phyloP scores from a whole-genome alignment of 2,113 vertebrate species.

The Centropus bengalensis region DNA sequence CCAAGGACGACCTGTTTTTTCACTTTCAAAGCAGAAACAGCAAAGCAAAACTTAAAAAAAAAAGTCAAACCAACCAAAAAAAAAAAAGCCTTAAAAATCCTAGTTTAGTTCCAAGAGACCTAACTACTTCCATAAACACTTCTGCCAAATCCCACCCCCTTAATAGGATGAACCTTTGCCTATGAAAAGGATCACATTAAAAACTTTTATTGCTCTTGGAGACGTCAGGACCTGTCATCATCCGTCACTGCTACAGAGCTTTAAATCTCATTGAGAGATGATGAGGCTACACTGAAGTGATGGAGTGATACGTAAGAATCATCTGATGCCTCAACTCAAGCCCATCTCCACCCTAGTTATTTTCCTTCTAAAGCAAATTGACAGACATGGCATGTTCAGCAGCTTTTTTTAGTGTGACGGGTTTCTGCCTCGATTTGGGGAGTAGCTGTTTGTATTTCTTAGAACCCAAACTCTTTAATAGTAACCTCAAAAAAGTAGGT shows the following conservation, averaged over 20 bases:
- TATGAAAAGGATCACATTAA: neutral
- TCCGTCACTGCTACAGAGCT: neutral
- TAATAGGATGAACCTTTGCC: neutral
- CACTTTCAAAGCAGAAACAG: slow-evolving; percentile 26
- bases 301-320: neutral
- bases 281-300: neutral
- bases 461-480: neutral
- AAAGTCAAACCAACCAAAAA: too few relatives aligned
- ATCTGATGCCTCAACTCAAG: neutral
- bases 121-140: neutral
- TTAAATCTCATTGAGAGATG: neutral
- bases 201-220: neutral
- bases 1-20: neutral
- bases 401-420: neutral
- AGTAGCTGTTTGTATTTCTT: neutral
- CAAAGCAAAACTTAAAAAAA: neutral
- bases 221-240: neutral
- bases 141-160: neutral
- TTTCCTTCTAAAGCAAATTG: neutral
- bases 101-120: neutral
- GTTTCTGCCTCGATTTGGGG: neutral
- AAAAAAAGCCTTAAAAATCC: neutral
- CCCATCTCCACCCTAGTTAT: neutral
- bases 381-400: neutral
- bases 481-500: neutral